Base-by-base conservation (phyloP, 92 coral and sea anemone genomes). In the Zoanthus sansibaricus region DNA sequence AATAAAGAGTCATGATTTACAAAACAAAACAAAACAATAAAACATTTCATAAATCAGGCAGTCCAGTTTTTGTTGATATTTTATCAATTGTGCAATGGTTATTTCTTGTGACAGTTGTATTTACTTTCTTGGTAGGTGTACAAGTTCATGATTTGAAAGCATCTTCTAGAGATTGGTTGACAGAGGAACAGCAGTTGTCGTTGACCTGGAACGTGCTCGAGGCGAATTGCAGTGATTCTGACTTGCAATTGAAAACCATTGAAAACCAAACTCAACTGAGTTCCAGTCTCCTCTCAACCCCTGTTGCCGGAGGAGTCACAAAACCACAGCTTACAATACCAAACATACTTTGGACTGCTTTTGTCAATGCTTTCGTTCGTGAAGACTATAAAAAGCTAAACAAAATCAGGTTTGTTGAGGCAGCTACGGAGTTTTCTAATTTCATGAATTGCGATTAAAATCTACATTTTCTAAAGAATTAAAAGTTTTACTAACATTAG, bases 81-180 rank as follows among this genome's bases (percentile, higher is more conserved):
- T 25, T 25, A 25, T 25, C 25, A 25, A 25, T 32, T 32, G 4
- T 3, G 0, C 47, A 30, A 45, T 45, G 0, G 47, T 30, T 44
- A 17, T 48, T 11, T 13, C 42, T 37, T 37, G 4, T 37, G 42
- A 47, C 58, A 9, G 48, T 4, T n/a, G 55, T 44, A 30, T 17
- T 3, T 20, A 1, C 20, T 74, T 21, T 6, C 52, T 77, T 16
- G 5, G 14, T n/a, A 76, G 84, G 87, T 70, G 80, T 93, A 47
- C 89, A 84, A 82, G 86, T 88, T 25, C 89, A 82, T 11, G 91
- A 94, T 49, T 78, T 93, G 75, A 91, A 91, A 62, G 90, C 92
- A 5, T 72, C 88, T 6, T 86, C 88, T 30, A 51, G 91, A 20
- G 94, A 94, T 16, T 90, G 88, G 86, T 33, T 71, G 32, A 66